Percentiles rank a stretch among this genome's conserved stretches.
Conservation (phyloP, 37 sponge, comb jelly and placozoan genomes). For the Trichoplax adhaerens region DNA sequence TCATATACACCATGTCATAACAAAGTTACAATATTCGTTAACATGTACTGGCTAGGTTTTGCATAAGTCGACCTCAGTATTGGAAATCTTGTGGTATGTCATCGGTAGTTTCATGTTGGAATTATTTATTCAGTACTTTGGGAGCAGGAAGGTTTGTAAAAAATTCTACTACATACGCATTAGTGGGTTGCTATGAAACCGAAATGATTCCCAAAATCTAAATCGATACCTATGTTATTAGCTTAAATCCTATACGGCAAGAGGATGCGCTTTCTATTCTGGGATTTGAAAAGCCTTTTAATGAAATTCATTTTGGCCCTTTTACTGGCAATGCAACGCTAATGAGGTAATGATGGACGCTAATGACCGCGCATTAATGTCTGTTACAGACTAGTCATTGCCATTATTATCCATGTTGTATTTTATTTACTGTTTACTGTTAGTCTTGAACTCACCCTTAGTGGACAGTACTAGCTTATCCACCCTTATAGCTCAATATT, state of each 20-base stretch:
- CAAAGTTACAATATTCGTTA: too few relatives aligned
- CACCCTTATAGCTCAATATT: too few relatives aligned
- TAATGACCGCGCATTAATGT: too few relatives aligned
- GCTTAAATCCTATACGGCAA: neutral
- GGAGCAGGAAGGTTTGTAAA: constrained; percentile 44
- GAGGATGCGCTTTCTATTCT: constrained; percentile 11
- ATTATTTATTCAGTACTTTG: constrained; percentile 51
- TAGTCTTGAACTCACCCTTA: too few relatives aligned
- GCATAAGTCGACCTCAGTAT: constrained; percentile 72
- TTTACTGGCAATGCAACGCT: constrained; percentile 68
- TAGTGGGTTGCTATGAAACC: constrained; percentile 6
- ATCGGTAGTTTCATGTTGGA: constrained; percentile 71
- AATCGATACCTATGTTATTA: neutral
- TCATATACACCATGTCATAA: too few relatives aligned
- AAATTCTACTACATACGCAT: neutral
- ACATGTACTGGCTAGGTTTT: constrained; percentile 31
- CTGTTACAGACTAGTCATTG: too few relatives aligned
- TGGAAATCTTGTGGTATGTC: constrained; percentile 60
- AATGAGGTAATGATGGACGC: constrained; percentile 35
- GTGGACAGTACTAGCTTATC: too few relatives aligned
- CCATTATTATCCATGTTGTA: too few relatives aligned
- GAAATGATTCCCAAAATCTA: neutral
- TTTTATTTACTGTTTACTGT: too few relatives aligned
- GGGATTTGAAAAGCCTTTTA: constrained; percentile 58
- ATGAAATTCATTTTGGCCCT: constrained; percentile 65